Base-by-base conservation (phyloP, 2,888 invertebrate genomes). In the Pristionchus maxplancki region DNA sequence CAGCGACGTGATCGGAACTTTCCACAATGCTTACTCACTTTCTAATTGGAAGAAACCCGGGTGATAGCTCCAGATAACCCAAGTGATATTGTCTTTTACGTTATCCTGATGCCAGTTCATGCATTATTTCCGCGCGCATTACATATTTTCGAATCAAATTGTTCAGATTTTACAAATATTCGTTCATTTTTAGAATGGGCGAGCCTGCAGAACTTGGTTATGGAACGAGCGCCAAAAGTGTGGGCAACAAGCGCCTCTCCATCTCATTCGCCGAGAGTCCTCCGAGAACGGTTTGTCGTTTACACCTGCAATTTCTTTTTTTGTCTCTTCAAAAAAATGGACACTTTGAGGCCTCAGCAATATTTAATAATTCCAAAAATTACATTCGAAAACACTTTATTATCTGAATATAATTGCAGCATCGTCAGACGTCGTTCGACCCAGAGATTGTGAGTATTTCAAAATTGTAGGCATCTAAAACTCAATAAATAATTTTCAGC, bases 401-500 rank as follows among this genome's bases (percentile, higher is more conserved):
- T 1, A 31, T 24, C 31, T 34, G 11, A 28, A 28, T n/a, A 24
- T 28, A 4, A 85, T 85, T 85, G 4, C 85, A 85, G 85, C 40
- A 62, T 44, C 85, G 85, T 0, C 85, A 85, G 31, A 85, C 40
- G 2, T 85, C 85, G 15, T 85, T 85, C 85, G 85, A 85, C 20
- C 85, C 85, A 28, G 78, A 78, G n/a, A 78, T 78, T 15, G 71
- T 71, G 34, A 71, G 71, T 71, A 2, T 64, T 31, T 64, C 28
- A 6, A 9, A 8, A 8, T 17, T 58, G 6, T 44, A 6, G 44
- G 44, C 44, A 9, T 6, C 44, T 44, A 11, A 44, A 44, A 9
- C n/a, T n/a, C n/a, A n/a, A n/a, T n/a, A n/a, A n/a, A n/a, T n/a
- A n/a, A n/a, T n/a, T n/a, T 58, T 64, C 64, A 64, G 64, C 40